phyloP scores from a whole-genome alignment of 2,113 vertebrate genomes.

The Nycticebus coucang region DNA sequence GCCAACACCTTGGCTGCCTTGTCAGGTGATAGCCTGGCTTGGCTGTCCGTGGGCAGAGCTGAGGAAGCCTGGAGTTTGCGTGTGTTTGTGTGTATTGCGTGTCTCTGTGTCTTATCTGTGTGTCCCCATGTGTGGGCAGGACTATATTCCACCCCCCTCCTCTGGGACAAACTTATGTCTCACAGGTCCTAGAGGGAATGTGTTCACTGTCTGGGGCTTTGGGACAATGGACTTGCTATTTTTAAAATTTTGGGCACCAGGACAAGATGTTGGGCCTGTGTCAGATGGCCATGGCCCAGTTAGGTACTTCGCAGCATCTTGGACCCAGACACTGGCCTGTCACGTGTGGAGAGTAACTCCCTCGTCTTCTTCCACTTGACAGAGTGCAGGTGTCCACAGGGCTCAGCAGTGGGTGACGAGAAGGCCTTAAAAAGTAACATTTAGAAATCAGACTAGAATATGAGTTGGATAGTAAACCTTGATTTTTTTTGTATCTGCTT shows the following conservation, averaged over 20 bases:
- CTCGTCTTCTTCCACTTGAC: background rate
- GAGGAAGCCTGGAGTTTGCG: background rate
- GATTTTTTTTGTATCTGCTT: background rate
- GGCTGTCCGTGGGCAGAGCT: background rate
- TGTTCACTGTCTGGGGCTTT: background rate
- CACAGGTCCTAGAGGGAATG: background rate
- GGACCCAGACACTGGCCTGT: background rate
- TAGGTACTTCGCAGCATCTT: accelerated
- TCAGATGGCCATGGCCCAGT: background rate
- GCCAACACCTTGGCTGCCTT: background rate
- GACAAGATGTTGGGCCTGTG: background rate
- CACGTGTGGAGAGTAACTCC: background rate
- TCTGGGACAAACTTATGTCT: background rate
- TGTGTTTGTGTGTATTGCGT: background rate
- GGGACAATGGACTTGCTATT: background rate
- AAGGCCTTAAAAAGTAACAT: background rate
- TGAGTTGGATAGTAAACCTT: background rate
- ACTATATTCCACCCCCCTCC: background rate
- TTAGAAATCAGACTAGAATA: background rate
- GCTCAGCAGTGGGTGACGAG: background rate
- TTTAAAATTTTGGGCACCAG: background rate
- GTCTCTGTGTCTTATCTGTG: background rate
- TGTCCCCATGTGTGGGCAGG: background rate
- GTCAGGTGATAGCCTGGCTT: background rate
- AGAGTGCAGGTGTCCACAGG: accelerated